Percentiles rank a stretch among this genome's conserved stretches.
Conservation (phyloP, 2,113 vertebrate genomes). For the Campylomormyrus numenius region DNA sequence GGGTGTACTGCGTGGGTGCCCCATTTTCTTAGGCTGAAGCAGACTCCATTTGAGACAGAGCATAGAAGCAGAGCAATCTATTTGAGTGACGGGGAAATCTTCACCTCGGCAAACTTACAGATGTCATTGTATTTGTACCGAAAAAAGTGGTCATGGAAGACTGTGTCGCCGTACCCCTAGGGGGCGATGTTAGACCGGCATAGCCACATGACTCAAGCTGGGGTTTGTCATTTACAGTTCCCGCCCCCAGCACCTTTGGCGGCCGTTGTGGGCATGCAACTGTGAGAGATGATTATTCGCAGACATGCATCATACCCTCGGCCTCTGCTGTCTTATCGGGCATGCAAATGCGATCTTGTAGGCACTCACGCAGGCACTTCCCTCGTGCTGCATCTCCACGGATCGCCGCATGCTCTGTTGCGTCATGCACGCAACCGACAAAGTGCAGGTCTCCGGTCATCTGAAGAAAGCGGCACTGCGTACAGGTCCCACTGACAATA, state of each 20-base stretch:
- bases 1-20: background rate
- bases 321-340: background rate
- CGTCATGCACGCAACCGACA: background rate
- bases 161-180: background rate
- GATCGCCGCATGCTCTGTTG: background rate
- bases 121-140: background rate
- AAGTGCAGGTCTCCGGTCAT: background rate
- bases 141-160: background rate
- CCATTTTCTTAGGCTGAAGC: background rate
- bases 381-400: background rate
- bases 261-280: background rate
- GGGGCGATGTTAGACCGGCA: background rate
- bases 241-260: background rate
- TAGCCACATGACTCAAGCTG: background rate
- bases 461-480: background rate
- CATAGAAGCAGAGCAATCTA: background rate
- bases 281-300: background rate
- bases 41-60: background rate
- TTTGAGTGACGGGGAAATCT: background rate
- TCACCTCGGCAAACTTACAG: background rate
- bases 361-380: background rate
- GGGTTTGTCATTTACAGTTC: background rate
- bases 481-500: background rate
- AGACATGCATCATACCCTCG: background rate
- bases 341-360: background rate